Evolutionary conservation across 2,797 vertebrate species (phyloP).

Genomic region (Semaprochilodus insignis): DNA sequence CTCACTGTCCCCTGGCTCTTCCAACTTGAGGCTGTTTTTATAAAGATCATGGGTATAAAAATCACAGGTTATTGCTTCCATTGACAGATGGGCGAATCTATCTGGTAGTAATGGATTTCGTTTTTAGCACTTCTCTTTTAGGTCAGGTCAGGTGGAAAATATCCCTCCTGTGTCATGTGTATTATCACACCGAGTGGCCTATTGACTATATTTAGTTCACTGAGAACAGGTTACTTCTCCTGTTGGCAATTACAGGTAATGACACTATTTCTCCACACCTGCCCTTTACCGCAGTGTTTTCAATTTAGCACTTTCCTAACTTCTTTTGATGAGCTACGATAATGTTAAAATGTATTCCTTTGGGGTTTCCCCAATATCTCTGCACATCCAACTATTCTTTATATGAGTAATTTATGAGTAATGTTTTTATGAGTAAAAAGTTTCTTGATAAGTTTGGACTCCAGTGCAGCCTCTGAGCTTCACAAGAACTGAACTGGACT

Average conservation of each 20-base stretch:
- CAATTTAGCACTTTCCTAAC: not conserved
- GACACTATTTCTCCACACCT: constrained; percentile 31
- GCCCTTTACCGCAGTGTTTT: not conserved
- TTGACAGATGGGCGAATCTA: not conserved
- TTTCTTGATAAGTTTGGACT: not conserved
- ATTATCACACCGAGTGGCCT: constrained; percentile 41
- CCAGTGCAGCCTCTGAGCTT: not conserved
- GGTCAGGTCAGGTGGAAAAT: constrained; percentile 38
- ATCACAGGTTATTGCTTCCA: not conserved
- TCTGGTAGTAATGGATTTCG: constrained; percentile 18
- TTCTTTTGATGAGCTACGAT: not conserved
- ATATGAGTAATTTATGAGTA: not conserved
- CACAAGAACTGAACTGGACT: not conserved
- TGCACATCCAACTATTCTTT: not conserved
- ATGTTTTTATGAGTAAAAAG: no score
- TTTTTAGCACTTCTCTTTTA: constrained; percentile 28
- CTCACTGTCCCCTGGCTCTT: constrained; percentile 2
- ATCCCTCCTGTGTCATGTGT: constrained; percentile 26
- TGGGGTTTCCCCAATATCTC: not conserved
- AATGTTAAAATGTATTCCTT: not conserved
- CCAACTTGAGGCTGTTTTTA: constrained; percentile 6
- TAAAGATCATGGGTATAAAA: not conserved
- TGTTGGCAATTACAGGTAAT: constrained; percentile 41
- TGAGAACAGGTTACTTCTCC: constrained; percentile 45
- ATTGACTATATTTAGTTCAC: constrained; percentile 49